Evolutionary conservation across 2,888 invertebrate species (phyloP).

Genomic region (Amiota communis): DNA sequence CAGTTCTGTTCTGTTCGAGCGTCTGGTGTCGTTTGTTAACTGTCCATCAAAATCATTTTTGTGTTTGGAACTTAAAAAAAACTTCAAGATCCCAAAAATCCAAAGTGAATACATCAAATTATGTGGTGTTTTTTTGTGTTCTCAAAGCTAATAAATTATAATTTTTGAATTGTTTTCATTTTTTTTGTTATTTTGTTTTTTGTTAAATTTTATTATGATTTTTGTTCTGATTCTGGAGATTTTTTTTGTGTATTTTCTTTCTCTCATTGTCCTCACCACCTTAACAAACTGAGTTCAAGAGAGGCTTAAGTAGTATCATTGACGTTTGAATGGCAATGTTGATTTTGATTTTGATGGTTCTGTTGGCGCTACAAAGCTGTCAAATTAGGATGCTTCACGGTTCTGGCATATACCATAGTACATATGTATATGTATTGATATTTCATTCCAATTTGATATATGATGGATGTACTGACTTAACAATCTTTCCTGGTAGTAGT

Average conservation of each 20-base stretch:
- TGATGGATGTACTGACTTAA: no score
- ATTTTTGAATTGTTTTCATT: conserved; percentile 35
- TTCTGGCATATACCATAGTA: conserved; percentile 28
- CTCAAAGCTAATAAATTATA: conserved; percentile 57
- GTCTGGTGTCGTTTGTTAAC: conserved; percentile 67
- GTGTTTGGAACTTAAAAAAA: conserved; percentile 51
- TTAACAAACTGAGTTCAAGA: conserved; percentile 29
- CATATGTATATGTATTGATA: conserved; percentile 38
- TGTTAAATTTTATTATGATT: neutral
- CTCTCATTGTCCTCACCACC: neutral
- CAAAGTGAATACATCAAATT: conserved; percentile 64
- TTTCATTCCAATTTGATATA: conserved; percentile 1
- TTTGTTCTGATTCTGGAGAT: neutral
- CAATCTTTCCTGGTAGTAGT: no score
- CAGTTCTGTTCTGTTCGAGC: neutral
- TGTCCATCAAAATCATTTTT: conserved; percentile 69
- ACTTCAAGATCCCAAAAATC: conserved; percentile 34
- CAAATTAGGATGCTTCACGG: conserved; percentile 66
- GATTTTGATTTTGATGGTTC: conserved; percentile 36
- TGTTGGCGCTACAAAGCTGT: conserved; percentile 62
- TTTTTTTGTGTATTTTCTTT: neutral
- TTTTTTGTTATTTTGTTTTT: conserved; percentile 9
- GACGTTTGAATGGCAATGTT: conserved; percentile 39
- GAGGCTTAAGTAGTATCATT: conserved; percentile 38
- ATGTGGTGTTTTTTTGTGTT: conserved; percentile 25